Percentiles rank a stretch among this genome's conserved stretches.
Conservation (phyloP, 2,888 invertebrate genomes). For the Drosophila affinis region DNA sequence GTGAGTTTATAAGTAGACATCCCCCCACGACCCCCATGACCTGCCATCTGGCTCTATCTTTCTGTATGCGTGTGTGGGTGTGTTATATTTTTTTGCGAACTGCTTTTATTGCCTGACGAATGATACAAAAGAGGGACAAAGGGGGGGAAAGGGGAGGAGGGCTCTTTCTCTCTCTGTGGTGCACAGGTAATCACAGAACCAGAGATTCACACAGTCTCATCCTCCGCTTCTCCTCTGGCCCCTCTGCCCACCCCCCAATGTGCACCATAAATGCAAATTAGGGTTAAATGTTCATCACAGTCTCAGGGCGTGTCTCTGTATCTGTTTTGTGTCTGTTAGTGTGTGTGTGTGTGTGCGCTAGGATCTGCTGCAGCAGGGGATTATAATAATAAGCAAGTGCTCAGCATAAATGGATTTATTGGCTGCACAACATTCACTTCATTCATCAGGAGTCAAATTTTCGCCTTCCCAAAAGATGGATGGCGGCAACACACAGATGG, state of each 20-base stretch:
- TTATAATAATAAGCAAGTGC: constrained; percentile 78
- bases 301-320: constrained; percentile 13
- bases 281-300: constrained; percentile 70
- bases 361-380: constrained; percentile 45
- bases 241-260: background rate
- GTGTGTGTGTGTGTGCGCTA: constrained; percentile 9
- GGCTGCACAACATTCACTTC: constrained; percentile 61
- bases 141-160: background rate
- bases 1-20: constrained; percentile 74
- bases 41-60: constrained; percentile 5
- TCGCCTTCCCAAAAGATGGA: constrained; percentile 19
- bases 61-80: constrained; percentile 19
- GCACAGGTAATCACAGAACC: constrained; percentile 66
- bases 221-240: constrained; percentile 23
- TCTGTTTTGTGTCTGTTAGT: constrained; percentile 1
- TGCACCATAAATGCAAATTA: constrained; percentile 75
- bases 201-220: constrained; percentile 47
- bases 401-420: constrained; percentile 75
- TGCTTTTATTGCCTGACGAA: constrained; percentile 67
- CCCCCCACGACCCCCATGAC: background rate
- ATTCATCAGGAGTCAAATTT: constrained; percentile 74
- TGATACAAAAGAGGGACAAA: constrained; percentile 62
- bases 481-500: background rate
- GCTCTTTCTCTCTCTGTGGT: constrained; percentile 1
- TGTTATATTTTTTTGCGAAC: constrained; percentile 58